phyloP scores from a whole-genome alignment of 2,113 vertebrate genomes.

The Cebidichthys violaceus region DNA sequence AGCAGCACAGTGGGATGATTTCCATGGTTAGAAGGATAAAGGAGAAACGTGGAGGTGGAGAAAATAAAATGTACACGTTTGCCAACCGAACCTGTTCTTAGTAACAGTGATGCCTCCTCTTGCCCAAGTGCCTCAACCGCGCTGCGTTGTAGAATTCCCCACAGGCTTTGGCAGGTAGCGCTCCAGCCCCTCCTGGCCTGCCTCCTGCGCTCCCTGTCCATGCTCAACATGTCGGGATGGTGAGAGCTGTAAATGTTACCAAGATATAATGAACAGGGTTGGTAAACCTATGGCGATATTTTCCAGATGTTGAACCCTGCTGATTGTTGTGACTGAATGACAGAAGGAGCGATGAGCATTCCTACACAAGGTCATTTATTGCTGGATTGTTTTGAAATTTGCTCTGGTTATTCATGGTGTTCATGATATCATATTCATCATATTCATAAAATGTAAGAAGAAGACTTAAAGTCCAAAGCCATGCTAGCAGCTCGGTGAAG shows the following conservation, averaged over 20 bases:
- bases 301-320: neutral
- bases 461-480: too few relatives aligned
- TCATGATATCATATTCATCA: too few relatives aligned
- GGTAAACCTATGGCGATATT: neutral
- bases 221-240: constrained; percentile 74
- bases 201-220: constrained; percentile 61
- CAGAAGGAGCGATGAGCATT: neutral
- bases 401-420: neutral
- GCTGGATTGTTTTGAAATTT: neutral
- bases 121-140: constrained; percentile 54
- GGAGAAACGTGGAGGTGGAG: too few relatives aligned
- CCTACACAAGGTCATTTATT: neutral
- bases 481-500: too few relatives aligned
- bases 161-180: constrained; percentile 62
- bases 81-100: constrained; percentile 68
- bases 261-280: neutral
- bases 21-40: neutral
- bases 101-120: constrained; percentile 57
- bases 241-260: constrained; percentile 58
- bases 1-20: too few relatives aligned
- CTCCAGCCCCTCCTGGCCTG: constrained; percentile 74
- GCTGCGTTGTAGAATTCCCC: constrained; percentile 62
- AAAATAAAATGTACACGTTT: neutral
- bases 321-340: neutral
- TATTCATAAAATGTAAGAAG: too few relatives aligned